phyloP scores from a whole-genome alignment of 2,888 invertebrate species.

The Drosophila robusta region DNA sequence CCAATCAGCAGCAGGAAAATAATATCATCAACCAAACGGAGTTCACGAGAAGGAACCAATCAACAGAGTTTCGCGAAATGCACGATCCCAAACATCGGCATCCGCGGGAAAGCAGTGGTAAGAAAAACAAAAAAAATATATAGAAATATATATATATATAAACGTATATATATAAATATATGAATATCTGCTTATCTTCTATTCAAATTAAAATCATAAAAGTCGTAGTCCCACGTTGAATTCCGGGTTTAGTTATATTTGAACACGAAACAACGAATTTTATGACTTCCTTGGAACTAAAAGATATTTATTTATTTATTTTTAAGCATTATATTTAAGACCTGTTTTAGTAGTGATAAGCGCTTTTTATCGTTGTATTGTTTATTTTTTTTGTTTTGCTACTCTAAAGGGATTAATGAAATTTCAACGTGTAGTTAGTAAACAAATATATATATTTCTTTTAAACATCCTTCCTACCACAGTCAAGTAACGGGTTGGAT shows the following conservation, averaged over 20 bases:
- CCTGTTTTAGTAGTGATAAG: background rate
- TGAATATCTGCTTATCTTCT: background rate
- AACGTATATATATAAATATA: background rate
- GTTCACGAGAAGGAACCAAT: constrained; percentile 21
- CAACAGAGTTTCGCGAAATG: constrained; percentile 82
- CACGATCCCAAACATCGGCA: constrained; percentile 85
- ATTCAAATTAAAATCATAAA: background rate
- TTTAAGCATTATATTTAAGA: background rate
- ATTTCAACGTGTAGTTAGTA: background rate
- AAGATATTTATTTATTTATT: too few relatives aligned
- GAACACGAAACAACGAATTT: background rate
- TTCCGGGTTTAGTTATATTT: background rate
- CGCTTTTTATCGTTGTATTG: background rate
- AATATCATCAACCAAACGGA: constrained; percentile 16
- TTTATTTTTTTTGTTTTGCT: constrained; percentile 4
- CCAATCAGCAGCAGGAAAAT: constrained; percentile 19
- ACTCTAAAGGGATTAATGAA: background rate
- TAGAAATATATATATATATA: background rate
- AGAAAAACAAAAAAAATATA: constrained; percentile 34
- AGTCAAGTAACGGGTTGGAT: background rate
- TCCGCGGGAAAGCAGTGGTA: constrained; percentile 84
- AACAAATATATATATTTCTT: constrained; percentile 6
- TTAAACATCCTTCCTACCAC: too few relatives aligned
- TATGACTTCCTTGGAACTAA: background rate
- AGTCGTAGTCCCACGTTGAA: background rate